Evolutionary conservation across 2,888 invertebrate genomes (phyloP).

Genomic region (Callyntrura guangdongensis): DNA sequence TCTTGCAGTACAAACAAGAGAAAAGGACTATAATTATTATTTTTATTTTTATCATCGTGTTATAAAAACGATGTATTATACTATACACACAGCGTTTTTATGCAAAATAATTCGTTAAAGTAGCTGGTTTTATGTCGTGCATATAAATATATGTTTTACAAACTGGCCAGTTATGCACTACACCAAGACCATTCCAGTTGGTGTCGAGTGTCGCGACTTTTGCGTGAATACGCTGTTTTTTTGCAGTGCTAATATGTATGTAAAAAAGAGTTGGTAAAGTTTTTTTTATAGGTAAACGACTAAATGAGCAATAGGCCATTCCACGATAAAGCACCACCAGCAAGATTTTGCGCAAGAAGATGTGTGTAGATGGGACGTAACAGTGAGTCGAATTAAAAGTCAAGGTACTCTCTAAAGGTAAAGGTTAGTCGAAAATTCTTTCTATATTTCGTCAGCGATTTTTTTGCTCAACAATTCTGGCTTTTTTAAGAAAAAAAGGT

Average conservation of each 20-base stretch:
- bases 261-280: background rate
- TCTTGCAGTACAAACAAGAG: too few species aligned
- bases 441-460: slow-evolving; percentile 51
- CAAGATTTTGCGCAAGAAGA: background rate
- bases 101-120: background rate
- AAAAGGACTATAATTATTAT: too few species aligned
- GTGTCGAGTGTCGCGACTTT: background rate
- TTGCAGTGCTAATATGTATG: background rate
- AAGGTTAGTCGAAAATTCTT: slow-evolving; percentile 64
- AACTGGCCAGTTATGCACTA: slow-evolving; percentile 4
- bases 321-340: background rate
- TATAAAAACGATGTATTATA: background rate
- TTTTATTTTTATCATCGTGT: too few species aligned
- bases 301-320: background rate
- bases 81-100: background rate
- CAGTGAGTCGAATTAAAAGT: slow-evolving; percentile 59
- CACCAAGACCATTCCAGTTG: slow-evolving; percentile 2
- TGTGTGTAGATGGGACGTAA: background rate
- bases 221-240: background rate
- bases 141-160: slow-evolving; percentile 4
- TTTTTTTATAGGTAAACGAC: slow-evolving; percentile 3
- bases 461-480: slow-evolving; percentile 34
- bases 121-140: background rate
- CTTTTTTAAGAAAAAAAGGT: background rate
- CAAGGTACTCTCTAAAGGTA: slow-evolving; percentile 61